Evolutionary conservation across 2,113 vertebrate genomes (phyloP), one percentile per base, ranked within the genome.

Genomic region (Spheniscus mendiculus): DNA sequence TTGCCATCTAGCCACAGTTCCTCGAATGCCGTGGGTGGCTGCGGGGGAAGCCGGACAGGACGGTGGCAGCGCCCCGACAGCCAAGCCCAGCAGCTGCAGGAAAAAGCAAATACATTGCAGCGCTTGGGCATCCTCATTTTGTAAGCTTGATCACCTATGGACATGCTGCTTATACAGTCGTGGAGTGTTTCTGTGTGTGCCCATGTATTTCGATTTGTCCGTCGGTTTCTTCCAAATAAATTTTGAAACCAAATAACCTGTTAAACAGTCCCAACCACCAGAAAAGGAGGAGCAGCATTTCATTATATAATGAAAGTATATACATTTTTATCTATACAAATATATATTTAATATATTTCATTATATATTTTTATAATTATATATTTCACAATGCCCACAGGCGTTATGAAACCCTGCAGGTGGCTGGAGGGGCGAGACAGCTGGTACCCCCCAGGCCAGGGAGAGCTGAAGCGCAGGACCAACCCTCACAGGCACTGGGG

Each of bases 61-160:
- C 0, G 0, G 55, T 17, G 18, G 42, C 50, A 53, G 63, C 2
- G 3, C 10, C 42, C 49, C 1, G 6, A 18, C 9, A 70, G 38
- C 16, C 5, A 20, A 74, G 42, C 15, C 62, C 42, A 21, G 74
- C 0, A 0, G 55, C 4, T 4, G 40, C 49, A 61, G 50, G 36
- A 42, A 16, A 40, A 62, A 70, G 10, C 63, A 56, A 78, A 73
- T 8, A 7, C 40, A 2, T 15, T 13, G 36, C 34, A 40, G 40
- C 1, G 5, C 69, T 17, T 1, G 4, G 34, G 32, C 63, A 77
- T 2, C 0, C 6, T 15, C 18, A 4, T 20, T 59, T 21, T 2
- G 3, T 3, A 5, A 67, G 67, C 53, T 38, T 50, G 19, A 26
- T n/a, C 55, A 36, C 44, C 72, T 17, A 5, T 2, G 0, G 40